Base-by-base conservation (phyloP, 1,140 invertebrate genomes). In the Bombus soroeensis region DNA sequence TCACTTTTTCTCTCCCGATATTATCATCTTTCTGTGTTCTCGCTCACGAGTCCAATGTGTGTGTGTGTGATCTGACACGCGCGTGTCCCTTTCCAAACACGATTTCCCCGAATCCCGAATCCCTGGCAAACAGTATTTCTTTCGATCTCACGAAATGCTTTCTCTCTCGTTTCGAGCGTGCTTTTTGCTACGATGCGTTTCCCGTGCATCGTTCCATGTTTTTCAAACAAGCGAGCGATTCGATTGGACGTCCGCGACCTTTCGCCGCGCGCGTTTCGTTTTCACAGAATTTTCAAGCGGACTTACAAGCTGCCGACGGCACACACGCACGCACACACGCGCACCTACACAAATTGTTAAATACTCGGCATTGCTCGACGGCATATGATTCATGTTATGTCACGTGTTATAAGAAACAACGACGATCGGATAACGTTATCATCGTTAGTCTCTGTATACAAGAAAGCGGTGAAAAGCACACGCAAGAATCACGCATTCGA, bases 391-490 rank as follows among this genome's bases (percentile, higher is more conserved):
- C 18, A 53, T 18, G 34, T 76, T 41, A 41, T 13, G 59, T 72
- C 59, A n/a, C 81, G 81, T 22, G 53, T 57, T 34, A 13, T 2
- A 59, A 32, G 59, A 5, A 66, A 80, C 71, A 81, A 88, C 47
- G 59, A 66, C 53, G 78, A 41, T 57, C 37, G 22, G 3, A 53
- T 43, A 59, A 28, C 53, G 34, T 47, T 82, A 74, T 32, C n/a
- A 66, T 66, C 28, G 43, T 66, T 57, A 72, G 68, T 83, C 70
- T 57, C 41, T 41, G 57, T 89, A 57, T 76, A 89, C 72, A 87
- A 64, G 43, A 82, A 92, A 92, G 90, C 91, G 47, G 83, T 88
- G 82, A 88, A 83, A 91, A 90, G 91, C 90, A 89, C 86, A 83
- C 73, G 78, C 90, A 87, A 78, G 53, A 87, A 47, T 89, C 86